These are phyloP conservation scores for Plutella xylostella DNA, from an alignment of 2,888 invertebrate species.

Conservation along the genomic window DNA sequence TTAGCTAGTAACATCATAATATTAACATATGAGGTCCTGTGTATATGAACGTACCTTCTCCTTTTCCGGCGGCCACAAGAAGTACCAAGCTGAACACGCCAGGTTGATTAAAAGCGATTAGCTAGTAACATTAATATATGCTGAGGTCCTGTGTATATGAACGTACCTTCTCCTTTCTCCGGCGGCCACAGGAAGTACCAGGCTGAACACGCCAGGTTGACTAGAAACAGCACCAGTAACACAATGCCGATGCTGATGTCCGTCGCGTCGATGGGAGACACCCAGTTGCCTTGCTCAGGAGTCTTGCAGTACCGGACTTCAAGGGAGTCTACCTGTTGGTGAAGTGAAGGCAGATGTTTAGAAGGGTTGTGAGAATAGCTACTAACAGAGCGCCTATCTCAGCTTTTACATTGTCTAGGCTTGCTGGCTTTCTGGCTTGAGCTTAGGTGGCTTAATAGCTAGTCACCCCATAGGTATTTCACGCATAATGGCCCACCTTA, in stretches of 20 bases:
- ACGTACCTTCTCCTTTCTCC: slow-evolving; percentile 37
- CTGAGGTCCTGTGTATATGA: too few species aligned
- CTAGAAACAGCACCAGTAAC: slow-evolving; percentile 33
- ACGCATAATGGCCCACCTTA: too few species aligned
- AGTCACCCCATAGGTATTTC: too few species aligned
- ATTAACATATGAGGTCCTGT: too few species aligned
- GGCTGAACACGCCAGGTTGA: slow-evolving; percentile 49
- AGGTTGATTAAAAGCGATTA: slow-evolving; percentile 42
- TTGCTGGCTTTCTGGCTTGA: too few species aligned
- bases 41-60: slow-evolving; percentile 31
- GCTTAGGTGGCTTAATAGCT: too few species aligned
- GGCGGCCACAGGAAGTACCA: slow-evolving; percentile 44
- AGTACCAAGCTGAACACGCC: slow-evolving; percentile 50
- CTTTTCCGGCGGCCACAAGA: slow-evolving; percentile 41
- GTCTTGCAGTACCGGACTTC: slow-evolving; percentile 59
- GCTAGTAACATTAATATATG: too few species aligned
- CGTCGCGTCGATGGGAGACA: slow-evolving; percentile 39
- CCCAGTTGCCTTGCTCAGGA: slow-evolving; percentile 35
- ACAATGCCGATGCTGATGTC: slow-evolving; percentile 45
- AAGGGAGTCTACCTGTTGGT: slow-evolving; percentile 45
- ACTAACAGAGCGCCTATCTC: too few species aligned
- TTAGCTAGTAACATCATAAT: too few species aligned
- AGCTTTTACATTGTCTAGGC: too few species aligned
- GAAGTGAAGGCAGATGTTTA: too few species aligned
- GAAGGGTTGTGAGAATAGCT: too few species aligned